A percentile compares a stretch with the other conserved stretches of the same genome.
Evolutionary conservation across 2,113 vertebrate species (phyloP).

Genomic region (Tor tambroides): DNA sequence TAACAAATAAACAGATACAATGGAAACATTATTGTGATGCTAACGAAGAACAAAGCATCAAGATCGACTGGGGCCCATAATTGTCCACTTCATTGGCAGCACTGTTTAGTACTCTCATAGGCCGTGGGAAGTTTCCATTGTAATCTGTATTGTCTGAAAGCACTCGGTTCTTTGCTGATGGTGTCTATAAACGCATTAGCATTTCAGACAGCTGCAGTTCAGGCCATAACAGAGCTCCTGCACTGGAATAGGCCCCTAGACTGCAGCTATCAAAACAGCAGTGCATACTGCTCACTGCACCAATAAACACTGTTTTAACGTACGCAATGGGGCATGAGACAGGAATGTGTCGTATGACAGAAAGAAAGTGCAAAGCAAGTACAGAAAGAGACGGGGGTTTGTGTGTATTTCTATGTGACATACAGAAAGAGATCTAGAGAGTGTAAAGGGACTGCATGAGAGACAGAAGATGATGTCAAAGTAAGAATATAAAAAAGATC

Average conservation of each 20-base stretch:
- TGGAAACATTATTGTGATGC: neutral
- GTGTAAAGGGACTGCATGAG: neutral
- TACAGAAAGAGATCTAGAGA: neutral
- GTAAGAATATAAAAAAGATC: neutral
- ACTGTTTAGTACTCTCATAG: neutral
- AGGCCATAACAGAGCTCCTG: constrained; percentile 9
- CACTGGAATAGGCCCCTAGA: constrained; percentile 4
- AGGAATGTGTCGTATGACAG: neutral
- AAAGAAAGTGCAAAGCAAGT: neutral
- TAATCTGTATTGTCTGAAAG: constrained; percentile 22
- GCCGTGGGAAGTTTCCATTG: constrained; percentile 1
- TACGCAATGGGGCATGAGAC: constrained; percentile 1
- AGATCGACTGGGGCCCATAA: neutral
- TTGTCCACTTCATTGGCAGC: constrained; percentile 7
- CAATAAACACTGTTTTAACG: constrained; percentile 1
- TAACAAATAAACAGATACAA: neutral
- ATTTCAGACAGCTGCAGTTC: constrained; percentile 20
- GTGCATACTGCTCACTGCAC: constrained; percentile 1
- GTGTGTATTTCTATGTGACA: constrained; percentile 4
- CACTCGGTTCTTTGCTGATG: constrained; percentile 2
- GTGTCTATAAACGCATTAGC: constrained; percentile 32
- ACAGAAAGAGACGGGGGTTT: constrained; percentile 1
- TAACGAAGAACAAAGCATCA: constrained; percentile 1
- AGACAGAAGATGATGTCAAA: constrained; percentile 2
- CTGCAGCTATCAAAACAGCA: constrained; percentile 21